Conservation (phyloP, 2,888 invertebrate species). For the Drosophila tripunctata region DNA sequence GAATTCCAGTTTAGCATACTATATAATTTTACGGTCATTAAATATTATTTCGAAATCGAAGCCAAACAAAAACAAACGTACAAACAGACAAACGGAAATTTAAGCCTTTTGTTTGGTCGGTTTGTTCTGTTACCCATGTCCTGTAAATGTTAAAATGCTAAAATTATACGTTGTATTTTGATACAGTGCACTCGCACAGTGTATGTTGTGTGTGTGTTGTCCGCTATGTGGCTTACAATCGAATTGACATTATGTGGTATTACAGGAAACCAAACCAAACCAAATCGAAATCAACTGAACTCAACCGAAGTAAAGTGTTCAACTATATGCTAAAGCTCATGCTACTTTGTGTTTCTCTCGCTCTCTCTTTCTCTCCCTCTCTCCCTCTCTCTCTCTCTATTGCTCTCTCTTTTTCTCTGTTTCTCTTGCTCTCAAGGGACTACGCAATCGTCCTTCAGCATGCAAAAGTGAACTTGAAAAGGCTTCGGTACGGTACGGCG, state of each 20-base stretch:
- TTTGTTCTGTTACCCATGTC: conserved; percentile 19
- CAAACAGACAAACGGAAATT: conserved; percentile 15
- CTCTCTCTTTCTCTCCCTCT: neutral
- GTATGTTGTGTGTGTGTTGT: conserved; percentile 9
- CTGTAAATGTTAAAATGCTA: conserved; percentile 52
- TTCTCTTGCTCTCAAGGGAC: too few relatives aligned
- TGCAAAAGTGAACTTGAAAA: conserved; percentile 73
- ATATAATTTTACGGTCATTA: conserved; percentile 80
- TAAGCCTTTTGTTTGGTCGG: conserved; percentile 47
- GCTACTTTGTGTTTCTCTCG: neutral
- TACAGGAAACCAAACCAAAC: conserved; percentile 56
- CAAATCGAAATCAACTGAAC: conserved; percentile 3
- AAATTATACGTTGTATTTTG: conserved; percentile 77
- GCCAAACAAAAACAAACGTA: conserved; percentile 34
- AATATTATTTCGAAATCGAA: conserved; percentile 77
- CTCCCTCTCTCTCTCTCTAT: neutral
- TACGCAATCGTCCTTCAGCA: conserved; percentile 48
- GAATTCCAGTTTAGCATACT: conserved; percentile 54
- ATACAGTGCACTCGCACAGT: conserved; percentile 44
- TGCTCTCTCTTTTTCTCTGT: neutral
- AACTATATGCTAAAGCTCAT: conserved; percentile 13
- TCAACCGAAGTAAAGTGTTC: conserved; percentile 6
- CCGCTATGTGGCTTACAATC: conserved; percentile 69
- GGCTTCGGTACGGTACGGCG: conserved; percentile 33
- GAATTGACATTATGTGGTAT: conserved; percentile 81